Evolutionary conservation across 2,113 vertebrate genomes (phyloP).

Genomic region (Casuarius casuarius): DNA sequence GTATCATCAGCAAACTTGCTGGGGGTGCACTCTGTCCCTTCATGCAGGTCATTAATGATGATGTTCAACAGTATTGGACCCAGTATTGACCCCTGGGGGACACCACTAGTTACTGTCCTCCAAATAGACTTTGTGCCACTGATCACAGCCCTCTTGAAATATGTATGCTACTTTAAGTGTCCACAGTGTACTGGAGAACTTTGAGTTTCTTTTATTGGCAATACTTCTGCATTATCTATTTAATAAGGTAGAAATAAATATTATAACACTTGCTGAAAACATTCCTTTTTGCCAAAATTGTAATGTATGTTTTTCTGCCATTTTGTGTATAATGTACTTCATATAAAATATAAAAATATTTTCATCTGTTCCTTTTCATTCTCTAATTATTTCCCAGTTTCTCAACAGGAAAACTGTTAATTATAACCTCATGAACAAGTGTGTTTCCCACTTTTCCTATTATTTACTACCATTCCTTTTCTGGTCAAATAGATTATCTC

Average conservation of each 20-base stretch:
- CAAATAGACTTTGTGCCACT: background rate
- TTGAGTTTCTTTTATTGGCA: background rate
- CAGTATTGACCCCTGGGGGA: background rate
- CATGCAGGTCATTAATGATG: background rate
- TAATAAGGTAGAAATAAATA: background rate
- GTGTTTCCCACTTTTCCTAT: too few species aligned
- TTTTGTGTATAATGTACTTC: background rate
- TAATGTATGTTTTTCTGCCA: background rate
- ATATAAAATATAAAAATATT: background rate
- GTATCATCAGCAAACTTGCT: too few species aligned
- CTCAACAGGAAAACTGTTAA: background rate
- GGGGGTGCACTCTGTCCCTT: background rate
- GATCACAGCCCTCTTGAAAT: background rate
- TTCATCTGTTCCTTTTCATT: background rate
- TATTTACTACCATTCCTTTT: background rate
- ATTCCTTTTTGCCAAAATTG: background rate
- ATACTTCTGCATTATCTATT: background rate
- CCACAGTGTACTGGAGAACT: background rate
- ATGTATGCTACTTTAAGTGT: background rate
- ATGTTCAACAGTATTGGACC: background rate
- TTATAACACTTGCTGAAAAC: background rate
- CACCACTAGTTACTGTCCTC: background rate
- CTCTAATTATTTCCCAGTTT: background rate
- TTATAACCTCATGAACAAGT: background rate
- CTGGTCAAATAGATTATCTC: background rate